These are phyloP conservation scores for Menura novaehollandiae DNA, from an alignment of 2,113 vertebrate species.

Conservation along the genomic window DNA sequence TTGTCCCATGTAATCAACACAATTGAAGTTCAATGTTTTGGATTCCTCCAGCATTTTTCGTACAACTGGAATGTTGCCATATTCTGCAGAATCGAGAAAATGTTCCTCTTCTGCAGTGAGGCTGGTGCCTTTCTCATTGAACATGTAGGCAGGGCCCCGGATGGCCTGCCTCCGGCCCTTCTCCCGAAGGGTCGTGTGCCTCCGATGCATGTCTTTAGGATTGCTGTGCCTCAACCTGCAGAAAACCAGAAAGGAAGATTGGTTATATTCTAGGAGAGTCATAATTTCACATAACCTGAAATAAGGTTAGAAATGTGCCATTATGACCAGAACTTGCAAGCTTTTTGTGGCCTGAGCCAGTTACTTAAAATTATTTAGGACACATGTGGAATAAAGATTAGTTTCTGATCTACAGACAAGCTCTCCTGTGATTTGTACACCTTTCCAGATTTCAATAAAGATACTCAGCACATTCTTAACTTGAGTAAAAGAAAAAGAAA, in stretches of 20 bases:
- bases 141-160: constrained; percentile 96
- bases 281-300: background rate
- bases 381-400: background rate
- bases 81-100: constrained; percentile 92
- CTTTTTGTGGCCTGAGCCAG: background rate
- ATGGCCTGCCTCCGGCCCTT: constrained; percentile 95
- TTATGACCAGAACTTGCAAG: background rate
- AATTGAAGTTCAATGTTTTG: constrained; percentile 95
- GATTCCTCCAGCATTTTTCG: constrained; percentile 97
- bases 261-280: background rate
- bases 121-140: constrained; percentile 91
- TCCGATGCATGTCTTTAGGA: constrained; percentile 86
- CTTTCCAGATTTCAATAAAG: background rate
- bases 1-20: constrained; percentile 97
- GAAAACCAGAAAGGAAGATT: background rate
- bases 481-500: background rate
- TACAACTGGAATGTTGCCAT: constrained; percentile 96
- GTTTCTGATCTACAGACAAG: background rate
- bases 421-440: background rate
- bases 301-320: background rate
- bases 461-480: background rate
- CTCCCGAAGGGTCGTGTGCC: constrained; percentile 91
- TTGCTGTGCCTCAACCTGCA: constrained; percentile 69
- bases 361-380: background rate
- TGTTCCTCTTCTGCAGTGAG: constrained; percentile 91